Conservation (phyloP, 2,888 invertebrate genomes). For the Euspilapteryx auroguttella region DNA sequence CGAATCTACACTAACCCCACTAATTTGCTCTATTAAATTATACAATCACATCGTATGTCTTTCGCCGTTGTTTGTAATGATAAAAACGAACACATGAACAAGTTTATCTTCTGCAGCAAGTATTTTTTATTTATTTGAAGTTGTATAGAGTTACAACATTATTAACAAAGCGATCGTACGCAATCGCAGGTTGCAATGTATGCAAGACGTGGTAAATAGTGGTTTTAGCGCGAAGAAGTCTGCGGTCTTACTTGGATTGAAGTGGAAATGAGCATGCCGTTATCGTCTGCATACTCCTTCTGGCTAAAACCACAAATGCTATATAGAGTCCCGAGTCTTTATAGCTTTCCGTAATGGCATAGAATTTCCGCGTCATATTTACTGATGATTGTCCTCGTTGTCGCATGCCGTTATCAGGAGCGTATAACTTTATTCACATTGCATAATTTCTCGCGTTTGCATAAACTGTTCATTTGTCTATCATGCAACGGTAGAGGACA, state of each 20-base stretch:
- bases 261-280: conserved; percentile 40
- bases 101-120: too few species aligned
- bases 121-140: too few species aligned
- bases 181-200: too few species aligned
- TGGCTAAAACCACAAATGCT: conserved; percentile 37
- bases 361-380: conserved; percentile 18
- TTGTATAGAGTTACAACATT: too few species aligned
- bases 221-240: conserved; percentile 19
- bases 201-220: too few species aligned
- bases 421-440: conserved; percentile 15
- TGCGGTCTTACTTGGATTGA: conserved; percentile 37
- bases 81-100: too few species aligned
- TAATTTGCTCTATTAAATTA: too few species aligned
- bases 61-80: too few species aligned
- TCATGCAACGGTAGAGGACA: too few species aligned
- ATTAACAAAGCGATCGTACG: too few species aligned
- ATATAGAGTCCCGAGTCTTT: conserved; percentile 20
- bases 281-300: conserved; percentile 25
- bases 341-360: conserved; percentile 25
- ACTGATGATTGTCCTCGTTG: conserved; percentile 30
- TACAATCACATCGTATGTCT: too few species aligned
- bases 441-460: conserved; percentile 9
- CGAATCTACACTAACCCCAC: too few species aligned
- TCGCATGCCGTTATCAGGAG: conserved; percentile 28
- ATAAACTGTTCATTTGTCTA: background rate